A percentile compares a stretch with the other conserved stretches of the same genome.
Evolutionary conservation across 2,888 invertebrate genomes (phyloP).

Genomic region (Coelogynopora nodosa): DNA sequence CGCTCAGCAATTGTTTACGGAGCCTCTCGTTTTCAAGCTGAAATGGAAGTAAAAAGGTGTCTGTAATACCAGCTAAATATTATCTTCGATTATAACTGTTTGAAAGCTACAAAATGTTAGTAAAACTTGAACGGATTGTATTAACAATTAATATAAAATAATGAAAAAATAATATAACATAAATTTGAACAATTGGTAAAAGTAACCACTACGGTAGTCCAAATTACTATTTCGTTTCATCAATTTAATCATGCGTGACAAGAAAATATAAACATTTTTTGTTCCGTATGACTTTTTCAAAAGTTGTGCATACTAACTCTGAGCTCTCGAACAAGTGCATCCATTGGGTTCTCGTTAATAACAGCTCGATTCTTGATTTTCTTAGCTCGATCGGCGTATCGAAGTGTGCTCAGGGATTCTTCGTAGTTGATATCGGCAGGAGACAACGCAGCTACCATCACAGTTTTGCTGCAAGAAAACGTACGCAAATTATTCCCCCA

Average conservation of each 20-base stretch:
- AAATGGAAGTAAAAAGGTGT: too few relatives aligned
- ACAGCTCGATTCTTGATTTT: constrained; percentile 62
- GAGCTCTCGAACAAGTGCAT: constrained; percentile 60
- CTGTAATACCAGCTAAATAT: too few relatives aligned
- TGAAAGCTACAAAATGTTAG: too few relatives aligned
- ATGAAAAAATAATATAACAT: not conserved
- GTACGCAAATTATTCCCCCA: too few relatives aligned
- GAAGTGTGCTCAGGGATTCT: constrained; percentile 59
- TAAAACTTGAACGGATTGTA: too few relatives aligned
- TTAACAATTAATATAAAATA: not conserved
- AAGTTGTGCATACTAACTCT: constrained; percentile 52
- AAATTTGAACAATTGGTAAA: too few relatives aligned
- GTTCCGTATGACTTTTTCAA: not conserved
- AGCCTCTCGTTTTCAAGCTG: not conserved
- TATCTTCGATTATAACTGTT: too few relatives aligned
- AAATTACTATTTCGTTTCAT: too few relatives aligned
- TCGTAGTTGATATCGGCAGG: constrained; percentile 62
- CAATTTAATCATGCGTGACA: too few relatives aligned
- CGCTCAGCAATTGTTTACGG: not conserved
- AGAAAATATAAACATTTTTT: not conserved
- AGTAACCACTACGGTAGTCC: too few relatives aligned
- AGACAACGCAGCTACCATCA: constrained; percentile 62
- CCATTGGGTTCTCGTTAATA: constrained; percentile 62
- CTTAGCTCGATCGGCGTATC: constrained; percentile 62
- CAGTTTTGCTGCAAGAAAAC: constrained; percentile 58